Base-by-base conservation (phyloP, 2,797 vertebrate species). In the Nasua narica region DNA sequence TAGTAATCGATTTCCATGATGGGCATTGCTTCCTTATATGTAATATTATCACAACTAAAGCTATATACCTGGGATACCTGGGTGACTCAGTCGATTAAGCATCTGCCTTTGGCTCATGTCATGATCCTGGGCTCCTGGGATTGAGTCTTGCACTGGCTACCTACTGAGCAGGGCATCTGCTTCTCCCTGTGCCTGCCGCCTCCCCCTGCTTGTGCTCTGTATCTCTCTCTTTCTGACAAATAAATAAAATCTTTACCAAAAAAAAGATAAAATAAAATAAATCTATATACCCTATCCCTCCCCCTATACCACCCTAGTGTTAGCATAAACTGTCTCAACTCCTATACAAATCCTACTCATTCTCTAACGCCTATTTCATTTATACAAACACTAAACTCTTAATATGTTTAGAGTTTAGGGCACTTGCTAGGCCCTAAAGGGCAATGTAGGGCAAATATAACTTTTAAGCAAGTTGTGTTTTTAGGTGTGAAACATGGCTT, bases 381-480 rank as follows among this genome's bases (percentile, higher is more conserved):
- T 54, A 46, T 50, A 3, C 27, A 89, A 88, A 92, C 35, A n/a
- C 52, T 50, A 35, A 90, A 81, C 6, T 52, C 8, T 32, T 43
- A 90, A 10, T 43, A 23, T 6, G 14, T 58, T n/a, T n/a, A n/a
- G n/a, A n/a, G n/a, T n/a, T n/a, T n/a, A n/a, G n/a, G n/a, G n/a
- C 16, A 67, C 25, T 81, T 81, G 11, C 32, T 60, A 81, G 65
- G 52, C 69, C 35, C 60, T 83, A 86, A 93, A 89, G 72, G 86
- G n/a, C 46, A 50, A 48, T 48, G 10, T 93, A 86, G 50, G 40
- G 3, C 16, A 88, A 86, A 83, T 77, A n/a, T 0, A 83, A 27
- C 18, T 70, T 88, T 92, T 88, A 96, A 96, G 82, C 12, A 92
- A 58, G 92, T 87, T 94, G 25, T 92, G 40, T 62, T 96, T 96